Base-by-base conservation (phyloP, 2,797 vertebrate genomes). In the Myripristis jacobus region DNA sequence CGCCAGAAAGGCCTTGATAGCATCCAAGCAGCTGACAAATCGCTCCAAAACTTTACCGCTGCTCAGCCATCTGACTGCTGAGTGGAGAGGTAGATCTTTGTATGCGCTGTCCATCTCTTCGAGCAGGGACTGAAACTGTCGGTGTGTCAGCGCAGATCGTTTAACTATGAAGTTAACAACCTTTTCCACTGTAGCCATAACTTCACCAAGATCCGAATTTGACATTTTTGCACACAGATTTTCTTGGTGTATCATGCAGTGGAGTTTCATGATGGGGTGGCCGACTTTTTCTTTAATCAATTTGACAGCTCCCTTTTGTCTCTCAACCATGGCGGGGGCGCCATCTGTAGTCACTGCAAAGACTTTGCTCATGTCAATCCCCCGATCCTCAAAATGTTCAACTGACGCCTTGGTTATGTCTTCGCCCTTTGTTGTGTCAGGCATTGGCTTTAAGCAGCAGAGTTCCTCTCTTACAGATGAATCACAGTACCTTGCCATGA, bases 171-270 rank as follows among this genome's bases (percentile, higher is more conserved):
- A 71, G 21, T 75, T 63, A 47, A 59, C 15, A 29, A 72, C 21
- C 58, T 78, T 69, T 18, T 56, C 63, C 31, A 66, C 51, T 6
- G 46, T 56, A 59, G 46, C 70, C 70, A 55, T 73, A 36, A 77
- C 70, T 1, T 66, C 46, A 73, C 66, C 79, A 56, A 68, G 57
- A 55, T 71, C 58, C 22, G 66, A 73, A 56, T 76, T 76, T 65
- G 57, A 76, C 64, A 77, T 77, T n/a, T n/a, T n/a, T n/a, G n/a
- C n/a, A n/a, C n/a, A n/a, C n/a, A n/a, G n/a, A n/a, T n/a, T n/a
- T n/a, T n/a, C n/a, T n/a, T n/a, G n/a, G n/a, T n/a, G n/a, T n/a
- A n/a, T n/a, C n/a, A n/a, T n/a, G n/a, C n/a, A n/a, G n/a, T 66
- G 54, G 59, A 56, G 53, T 48, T 76, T 79, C 46, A 70, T 73